A percentile compares a stretch with the other conserved stretches of the same genome.
phyloP scores from a whole-genome alignment of 2,797 vertebrate species.

The Amazonetta brasiliensis region DNA sequence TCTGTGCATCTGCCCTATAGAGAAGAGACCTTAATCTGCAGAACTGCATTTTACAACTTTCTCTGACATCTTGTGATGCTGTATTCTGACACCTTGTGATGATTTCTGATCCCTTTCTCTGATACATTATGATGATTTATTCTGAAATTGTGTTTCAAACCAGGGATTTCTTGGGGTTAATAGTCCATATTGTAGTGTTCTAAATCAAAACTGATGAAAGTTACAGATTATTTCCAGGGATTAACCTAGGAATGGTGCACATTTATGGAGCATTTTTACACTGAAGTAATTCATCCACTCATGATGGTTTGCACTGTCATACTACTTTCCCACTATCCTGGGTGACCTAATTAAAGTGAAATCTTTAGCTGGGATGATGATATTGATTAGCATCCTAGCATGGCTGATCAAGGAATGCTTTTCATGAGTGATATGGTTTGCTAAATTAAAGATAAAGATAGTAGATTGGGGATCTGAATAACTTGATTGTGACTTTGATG shows the following conservation, averaged over 20 bases:
- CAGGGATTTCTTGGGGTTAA: neutral
- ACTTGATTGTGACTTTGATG: slow-evolving; percentile 54
- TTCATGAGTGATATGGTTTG: neutral
- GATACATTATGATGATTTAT: neutral
- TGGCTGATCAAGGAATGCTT: neutral
- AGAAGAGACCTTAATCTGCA: neutral
- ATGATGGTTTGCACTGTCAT: neutral
- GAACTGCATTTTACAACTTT: neutral
- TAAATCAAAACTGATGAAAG: too few species aligned
- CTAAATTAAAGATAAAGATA: neutral
- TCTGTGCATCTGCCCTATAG: accelerated
- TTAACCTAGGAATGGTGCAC: neutral
- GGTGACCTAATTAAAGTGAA: neutral
- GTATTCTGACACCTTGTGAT: neutral
- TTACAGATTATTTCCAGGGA: neutral
- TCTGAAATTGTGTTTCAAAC: neutral
- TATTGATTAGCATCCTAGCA: neutral
- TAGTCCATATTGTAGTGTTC: neutral
- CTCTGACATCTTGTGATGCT: neutral
- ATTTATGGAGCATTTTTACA: neutral
- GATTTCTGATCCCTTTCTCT: neutral
- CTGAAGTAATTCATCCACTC: neutral
- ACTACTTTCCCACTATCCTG: neutral
- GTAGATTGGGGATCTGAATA: neutral
- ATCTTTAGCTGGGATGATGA: neutral